Evolutionary conservation across 2,113 vertebrate genomes (phyloP), one percentile per base, ranked within the genome.

Genomic region (Cebidichthys violaceus): DNA sequence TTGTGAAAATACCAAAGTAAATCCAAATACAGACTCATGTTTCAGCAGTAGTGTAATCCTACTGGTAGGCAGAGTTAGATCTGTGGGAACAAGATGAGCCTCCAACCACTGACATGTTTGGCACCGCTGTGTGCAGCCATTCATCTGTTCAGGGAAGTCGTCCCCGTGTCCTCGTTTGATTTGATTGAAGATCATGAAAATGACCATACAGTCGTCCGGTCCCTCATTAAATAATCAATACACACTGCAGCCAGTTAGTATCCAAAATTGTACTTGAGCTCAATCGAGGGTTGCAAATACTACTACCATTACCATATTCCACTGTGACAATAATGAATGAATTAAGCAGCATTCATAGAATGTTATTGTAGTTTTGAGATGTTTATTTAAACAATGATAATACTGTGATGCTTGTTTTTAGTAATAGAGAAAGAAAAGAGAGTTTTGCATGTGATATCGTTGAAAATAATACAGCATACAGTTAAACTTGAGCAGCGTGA

Each of bases 1-100:
- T 70, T 72, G 68, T 83, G 33, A 78, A 83, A 83, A 78, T 61
- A 66, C 72, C 59, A 22, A 55, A 78, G 10, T 71, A 84, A 71
- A 15, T 72, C 70, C 35, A 79, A 66, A 86, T 64, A 24, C 29
- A 79, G 55, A 66, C 31, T 74, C 33, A 37, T 68, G 61, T 77
- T 75, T 75, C 47, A 55, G 72, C 55, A 35, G 52, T 35, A 4
- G 57, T 54, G 52, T 87, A 81, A 85, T 81, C 81, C 75, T 65
- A 39, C 61, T 29, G 55, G 62, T 39, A 39, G 78, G 71, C 11
- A 14, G 43, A 15, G 31, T 22, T 29, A 45, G 52, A 69, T 70
- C 54, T 75, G 61, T 45, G 27, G 39, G 39, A 35, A 54, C n/a
- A 57, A 64, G 37, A 70, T 29, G 24, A 68, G 41, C 54, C 47